Percentiles rank a stretch among this genome's conserved stretches.
These are phyloP conservation scores for Mus musculus DNA, from an alignment of 2,113 vertebrate genomes.

Conservation along the genomic window GRCm39 chr17:72632501-72633000, in stretches of 20 bases:
- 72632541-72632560: too few species aligned
- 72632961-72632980: constrained; percentile 76
- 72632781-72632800: constrained; percentile 18
- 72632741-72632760: background rate
- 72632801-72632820: background rate
- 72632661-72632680: constrained; percentile 19
- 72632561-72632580: background rate
- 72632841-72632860: constrained; percentile 31
- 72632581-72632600: background rate
- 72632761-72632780: background rate
- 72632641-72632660: constrained; percentile 4
- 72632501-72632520: background rate
- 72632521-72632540: background rate
- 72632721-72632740: background rate
- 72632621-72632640: background rate
- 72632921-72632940: constrained; percentile 71
- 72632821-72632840: background rate
- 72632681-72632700: constrained; percentile 8
- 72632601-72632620: background rate
- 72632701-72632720: background rate
- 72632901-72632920: constrained; percentile 73
- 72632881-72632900: constrained; percentile 73
- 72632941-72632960: constrained; percentile 80
- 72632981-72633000: constrained; percentile 76
- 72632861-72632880: background rate